Conservation (phyloP, 2,888 invertebrate genomes). For the Hypercompe scribonia region DNA sequence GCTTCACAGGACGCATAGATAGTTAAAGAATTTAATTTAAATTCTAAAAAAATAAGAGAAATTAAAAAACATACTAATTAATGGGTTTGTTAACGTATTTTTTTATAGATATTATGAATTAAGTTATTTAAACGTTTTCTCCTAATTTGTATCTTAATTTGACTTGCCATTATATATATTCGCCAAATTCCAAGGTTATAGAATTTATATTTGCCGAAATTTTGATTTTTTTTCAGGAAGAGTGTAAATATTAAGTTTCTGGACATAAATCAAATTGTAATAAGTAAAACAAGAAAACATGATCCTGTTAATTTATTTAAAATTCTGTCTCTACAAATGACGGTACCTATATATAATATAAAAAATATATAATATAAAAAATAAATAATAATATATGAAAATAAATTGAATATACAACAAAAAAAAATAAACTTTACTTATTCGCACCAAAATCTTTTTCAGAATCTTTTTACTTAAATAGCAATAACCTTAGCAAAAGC, state of each 20-base stretch:
- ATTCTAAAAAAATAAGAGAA: background rate
- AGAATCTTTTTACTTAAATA: background rate
- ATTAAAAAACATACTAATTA: too few relatives aligned
- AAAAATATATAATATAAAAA: background rate
- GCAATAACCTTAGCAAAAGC: background rate
- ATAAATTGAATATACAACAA: background rate
- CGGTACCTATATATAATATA: background rate
- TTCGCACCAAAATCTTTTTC: background rate
- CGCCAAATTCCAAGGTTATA: background rate
- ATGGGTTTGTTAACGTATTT: too few relatives aligned
- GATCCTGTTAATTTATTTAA: too few relatives aligned
- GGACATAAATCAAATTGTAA: background rate
- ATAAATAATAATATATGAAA: background rate
- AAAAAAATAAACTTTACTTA: background rate
- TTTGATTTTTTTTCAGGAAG: too few relatives aligned
- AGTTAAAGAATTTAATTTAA: background rate
- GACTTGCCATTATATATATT: background rate
- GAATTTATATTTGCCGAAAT: too few relatives aligned
- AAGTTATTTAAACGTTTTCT: background rate
- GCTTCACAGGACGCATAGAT: constrained; percentile 16
- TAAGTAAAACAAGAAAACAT: background rate
- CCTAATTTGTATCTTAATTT: background rate
- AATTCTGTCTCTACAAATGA: too few relatives aligned
- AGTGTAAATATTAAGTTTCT: background rate
- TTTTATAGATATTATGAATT: background rate